phyloP scores from a whole-genome alignment of 2,797 vertebrate genomes.

The Phrynocephalus guinanensis region DNA sequence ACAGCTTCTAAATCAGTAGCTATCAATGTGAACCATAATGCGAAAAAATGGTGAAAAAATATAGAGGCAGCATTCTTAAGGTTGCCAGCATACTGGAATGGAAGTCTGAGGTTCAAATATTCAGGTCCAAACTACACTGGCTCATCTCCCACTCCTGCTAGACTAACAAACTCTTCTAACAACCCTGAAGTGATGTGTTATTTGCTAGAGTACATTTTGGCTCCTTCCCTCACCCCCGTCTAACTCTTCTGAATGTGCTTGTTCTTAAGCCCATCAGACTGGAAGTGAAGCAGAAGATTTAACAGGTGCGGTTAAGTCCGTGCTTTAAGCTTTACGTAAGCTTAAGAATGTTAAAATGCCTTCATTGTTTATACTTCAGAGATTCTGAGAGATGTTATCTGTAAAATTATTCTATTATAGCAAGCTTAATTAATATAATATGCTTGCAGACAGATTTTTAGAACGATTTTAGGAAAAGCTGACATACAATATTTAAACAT shows the following conservation, averaged over 20 bases:
- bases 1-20: slow-evolving; percentile 47
- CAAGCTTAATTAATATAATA: neutral
- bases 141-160: neutral
- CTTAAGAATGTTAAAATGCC: no score
- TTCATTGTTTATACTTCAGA: neutral
- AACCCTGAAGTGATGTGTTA: neutral
- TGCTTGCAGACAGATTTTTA: neutral
- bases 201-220: neutral
- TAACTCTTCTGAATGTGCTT: neutral
- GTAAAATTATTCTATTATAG: neutral
- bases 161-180: neutral
- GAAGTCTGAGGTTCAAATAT: neutral
- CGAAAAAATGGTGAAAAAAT: slow-evolving; percentile 39
- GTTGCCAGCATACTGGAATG: neutral
- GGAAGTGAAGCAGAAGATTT: neutral
- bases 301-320: neutral
- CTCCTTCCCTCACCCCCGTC: neutral
- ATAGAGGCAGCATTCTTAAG: neutral
- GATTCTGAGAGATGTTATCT: neutral
- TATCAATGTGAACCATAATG: slow-evolving; percentile 45
- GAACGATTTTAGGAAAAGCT: neutral
- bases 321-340: no score
- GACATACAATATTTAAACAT: neutral
- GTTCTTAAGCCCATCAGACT: neutral
- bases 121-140: neutral